phyloP scores from a whole-genome alignment of 1,140 invertebrate species.

The Tribolium castaneum region DNA sequence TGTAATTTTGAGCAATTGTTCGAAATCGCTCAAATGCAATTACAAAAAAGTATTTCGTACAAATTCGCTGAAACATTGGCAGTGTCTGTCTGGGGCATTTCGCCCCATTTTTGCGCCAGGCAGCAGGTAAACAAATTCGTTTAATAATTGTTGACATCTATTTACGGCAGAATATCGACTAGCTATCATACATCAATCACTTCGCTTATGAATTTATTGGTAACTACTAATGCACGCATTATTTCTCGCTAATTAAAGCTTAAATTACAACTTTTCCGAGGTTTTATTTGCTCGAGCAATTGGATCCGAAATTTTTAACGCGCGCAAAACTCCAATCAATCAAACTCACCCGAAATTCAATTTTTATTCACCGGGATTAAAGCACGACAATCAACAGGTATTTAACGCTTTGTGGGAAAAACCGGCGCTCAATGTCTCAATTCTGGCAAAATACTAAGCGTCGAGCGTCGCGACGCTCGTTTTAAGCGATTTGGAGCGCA shows the following conservation, averaged over 20 bases:
- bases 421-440: neutral
- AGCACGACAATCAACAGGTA: slow-evolving; percentile 14
- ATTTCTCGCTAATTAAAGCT: neutral
- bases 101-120: neutral
- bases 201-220: neutral
- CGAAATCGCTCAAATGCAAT: no score
- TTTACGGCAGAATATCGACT: slow-evolving; percentile 7
- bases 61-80: no score
- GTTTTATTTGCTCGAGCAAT: no score
- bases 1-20: neutral
- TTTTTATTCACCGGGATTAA: neutral
- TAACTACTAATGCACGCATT: neutral
- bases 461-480: neutral
- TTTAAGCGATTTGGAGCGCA: neutral
- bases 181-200: slow-evolving; percentile 20
- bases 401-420: neutral
- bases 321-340: no score
- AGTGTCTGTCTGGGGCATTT: neutral
- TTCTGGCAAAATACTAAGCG: neutral
- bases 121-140: neutral
- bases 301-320: no score
- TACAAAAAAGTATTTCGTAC: no score
- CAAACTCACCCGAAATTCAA: neutral
- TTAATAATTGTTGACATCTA: slow-evolving; percentile 3
- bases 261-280: neutral